These are phyloP conservation scores for Actinia equina DNA, from an alignment of 64 coral and sea anemone genomes.

Conservation along the genomic window DNA sequence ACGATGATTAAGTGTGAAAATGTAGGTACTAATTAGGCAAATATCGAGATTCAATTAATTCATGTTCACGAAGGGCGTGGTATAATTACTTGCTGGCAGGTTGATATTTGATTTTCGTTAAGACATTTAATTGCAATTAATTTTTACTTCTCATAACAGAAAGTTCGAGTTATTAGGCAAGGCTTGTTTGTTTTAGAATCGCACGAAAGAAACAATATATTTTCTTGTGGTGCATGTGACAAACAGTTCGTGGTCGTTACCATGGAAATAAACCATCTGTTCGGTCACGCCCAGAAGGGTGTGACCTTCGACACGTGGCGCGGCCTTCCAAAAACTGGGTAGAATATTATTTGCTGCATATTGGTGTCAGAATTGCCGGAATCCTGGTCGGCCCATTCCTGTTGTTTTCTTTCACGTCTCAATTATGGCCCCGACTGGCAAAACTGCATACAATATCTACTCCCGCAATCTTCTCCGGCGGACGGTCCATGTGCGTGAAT, in stretches of 20 bases:
- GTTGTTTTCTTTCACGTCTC: not conserved
- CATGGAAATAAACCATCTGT: not conserved
- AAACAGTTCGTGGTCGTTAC: not conserved
- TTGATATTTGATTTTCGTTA: not conserved
- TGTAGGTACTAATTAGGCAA: not conserved
- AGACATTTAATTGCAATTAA: not conserved
- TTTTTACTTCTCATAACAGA: not conserved
- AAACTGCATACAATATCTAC: no score
- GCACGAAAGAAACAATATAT: not conserved
- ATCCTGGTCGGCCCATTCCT: not conserved
- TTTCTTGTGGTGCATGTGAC: not conserved
- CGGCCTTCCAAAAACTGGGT: no score
- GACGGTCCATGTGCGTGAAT: no score
- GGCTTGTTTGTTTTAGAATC: not conserved
- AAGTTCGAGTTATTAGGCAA: not conserved
- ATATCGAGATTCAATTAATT: not conserved
- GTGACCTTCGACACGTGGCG: not conserved
- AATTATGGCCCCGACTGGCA: not conserved
- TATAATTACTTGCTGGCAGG: not conserved
- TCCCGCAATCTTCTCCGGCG: no score
- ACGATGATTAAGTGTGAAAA: not conserved
- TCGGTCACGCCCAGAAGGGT: not conserved
- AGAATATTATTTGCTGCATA: not conserved
- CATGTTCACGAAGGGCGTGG: not conserved
- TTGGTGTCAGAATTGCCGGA: not conserved